A percentile compares a stretch with the other conserved stretches of the same genome.
phyloP scores from a whole-genome alignment of 37 sponge, comb jelly and placozoan genomes.

The Eunapius fragilis region DNA sequence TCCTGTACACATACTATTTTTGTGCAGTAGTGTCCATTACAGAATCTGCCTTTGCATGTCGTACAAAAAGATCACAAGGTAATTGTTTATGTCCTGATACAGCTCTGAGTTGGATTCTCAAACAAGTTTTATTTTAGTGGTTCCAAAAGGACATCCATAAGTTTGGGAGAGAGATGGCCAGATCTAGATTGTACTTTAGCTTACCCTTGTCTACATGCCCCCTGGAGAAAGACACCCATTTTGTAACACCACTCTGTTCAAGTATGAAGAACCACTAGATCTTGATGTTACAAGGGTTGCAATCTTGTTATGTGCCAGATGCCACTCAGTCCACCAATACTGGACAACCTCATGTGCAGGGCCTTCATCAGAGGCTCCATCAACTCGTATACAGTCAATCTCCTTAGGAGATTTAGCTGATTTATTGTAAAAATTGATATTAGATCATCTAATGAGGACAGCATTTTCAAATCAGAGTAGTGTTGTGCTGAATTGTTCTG shows the following conservation, averaged over 20 bases:
- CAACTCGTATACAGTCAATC: constrained; percentile 34
- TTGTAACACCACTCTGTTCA: constrained; percentile 31
- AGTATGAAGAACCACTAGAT: constrained; percentile 19
- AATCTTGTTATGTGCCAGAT: neutral
- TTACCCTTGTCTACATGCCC: constrained; percentile 30
- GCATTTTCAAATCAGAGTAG: constrained; percentile 16
- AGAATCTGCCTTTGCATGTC: constrained; percentile 18
- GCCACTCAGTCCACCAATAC: constrained; percentile 33
- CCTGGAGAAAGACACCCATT: constrained; percentile 33
- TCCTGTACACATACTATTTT: neutral
- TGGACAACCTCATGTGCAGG: constrained; percentile 27
- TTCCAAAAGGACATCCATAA: constrained; percentile 42
- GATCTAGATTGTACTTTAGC: constrained; percentile 11
- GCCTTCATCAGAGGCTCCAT: constrained; percentile 37
- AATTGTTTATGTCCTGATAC: neutral
- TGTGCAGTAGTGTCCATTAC: neutral
- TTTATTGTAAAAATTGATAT: neutral
- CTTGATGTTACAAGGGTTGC: constrained; percentile 34
- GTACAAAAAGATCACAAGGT: constrained; percentile 12
- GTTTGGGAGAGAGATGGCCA: constrained; percentile 34
- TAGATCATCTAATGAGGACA: neutral
- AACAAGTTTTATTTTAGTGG: constrained; percentile 22
- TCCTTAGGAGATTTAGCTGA: neutral
- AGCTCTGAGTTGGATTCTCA: constrained; percentile 20
- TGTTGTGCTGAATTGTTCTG: constrained; percentile 23